Conservation (phyloP, 2,113 vertebrate species). For the Pardalotus punctatus region DNA sequence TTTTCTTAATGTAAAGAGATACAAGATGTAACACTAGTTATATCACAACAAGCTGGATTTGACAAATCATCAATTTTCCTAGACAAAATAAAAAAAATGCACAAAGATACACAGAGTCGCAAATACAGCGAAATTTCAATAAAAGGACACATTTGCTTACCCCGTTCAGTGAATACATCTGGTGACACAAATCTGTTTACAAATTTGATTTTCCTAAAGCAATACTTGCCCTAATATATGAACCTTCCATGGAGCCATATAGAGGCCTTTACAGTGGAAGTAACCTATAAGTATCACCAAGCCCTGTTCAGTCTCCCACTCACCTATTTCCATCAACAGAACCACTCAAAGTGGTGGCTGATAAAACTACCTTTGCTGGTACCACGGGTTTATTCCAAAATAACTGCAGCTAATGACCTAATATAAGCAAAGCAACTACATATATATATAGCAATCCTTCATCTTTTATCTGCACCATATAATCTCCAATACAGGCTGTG, state of each 20-base stretch:
- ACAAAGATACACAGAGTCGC: background rate
- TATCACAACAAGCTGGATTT: background rate
- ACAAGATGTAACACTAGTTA: background rate
- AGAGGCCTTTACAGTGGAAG: background rate
- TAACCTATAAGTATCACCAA: background rate
- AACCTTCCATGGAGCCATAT: background rate
- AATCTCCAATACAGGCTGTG: background rate
- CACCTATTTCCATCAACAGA: background rate
- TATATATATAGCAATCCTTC: background rate
- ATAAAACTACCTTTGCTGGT: background rate
- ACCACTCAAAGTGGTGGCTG: background rate
- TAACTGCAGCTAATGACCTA: background rate
- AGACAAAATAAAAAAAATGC: background rate
- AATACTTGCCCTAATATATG: background rate
- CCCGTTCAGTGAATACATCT: background rate
- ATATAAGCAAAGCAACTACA: background rate
- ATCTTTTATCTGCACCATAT: background rate
- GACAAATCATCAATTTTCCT: background rate
- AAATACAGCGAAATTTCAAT: accelerated
- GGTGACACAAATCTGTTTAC: background rate
- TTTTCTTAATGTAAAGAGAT: background rate
- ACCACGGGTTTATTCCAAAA: background rate
- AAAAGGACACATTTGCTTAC: background rate
- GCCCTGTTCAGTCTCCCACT: background rate
- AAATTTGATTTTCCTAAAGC: background rate